Base-by-base conservation (phyloP, 2,113 vertebrate species). In the Progne subis region DNA sequence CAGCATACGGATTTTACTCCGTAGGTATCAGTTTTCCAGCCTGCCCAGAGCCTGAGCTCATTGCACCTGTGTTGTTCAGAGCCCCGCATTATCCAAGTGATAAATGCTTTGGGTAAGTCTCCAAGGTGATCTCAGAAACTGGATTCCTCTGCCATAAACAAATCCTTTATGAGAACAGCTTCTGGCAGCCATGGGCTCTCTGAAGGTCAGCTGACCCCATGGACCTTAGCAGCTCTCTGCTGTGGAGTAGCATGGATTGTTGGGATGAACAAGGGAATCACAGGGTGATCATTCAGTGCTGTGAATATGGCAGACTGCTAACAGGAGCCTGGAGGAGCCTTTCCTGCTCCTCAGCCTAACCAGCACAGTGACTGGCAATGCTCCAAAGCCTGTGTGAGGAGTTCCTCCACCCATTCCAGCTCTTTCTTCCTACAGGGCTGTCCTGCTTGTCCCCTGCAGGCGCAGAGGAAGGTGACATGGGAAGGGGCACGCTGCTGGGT, bases 281-380 rank as follows among this genome's bases (percentile, higher is more conserved):
- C 34, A 60, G 32, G 29, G 12, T 49, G 50, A 39, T 75, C 25
- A n/a, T 75, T 75, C 14, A 32, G 11, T 13, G 18, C 11, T 8
- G 44, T 9, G 6, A 64, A 52, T 0, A 2, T 0, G 1, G 26
- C 44, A 79, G 39, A 8, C 3, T 64, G 39, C 39, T 24, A 50
- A 21, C 26, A 52, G 29, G 41, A 92, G 14, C 29, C 49, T 61
- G 53, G n/a, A 75, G 49, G 14, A 82, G 34, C 20, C 77, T 76
- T 68, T 72, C 37, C 37, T 56, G 0, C 53, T 41, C 14, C 49
- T 69, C 67, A 37, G 1, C 20, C 28, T 43, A 14, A 14, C 31
- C 41, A 53, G 4, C 47, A 79, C 1, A 2, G 47, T 55, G 70
- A 70, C 29, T 34, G 44, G 18, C 61, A 82, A 1, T 44, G 53